Percentiles rank a stretch among this genome's conserved stretches.
These are phyloP conservation scores for Lasioglossum oenotherae DNA, from an alignment of 2,888 invertebrate species.

Conservation along the genomic window DNA sequence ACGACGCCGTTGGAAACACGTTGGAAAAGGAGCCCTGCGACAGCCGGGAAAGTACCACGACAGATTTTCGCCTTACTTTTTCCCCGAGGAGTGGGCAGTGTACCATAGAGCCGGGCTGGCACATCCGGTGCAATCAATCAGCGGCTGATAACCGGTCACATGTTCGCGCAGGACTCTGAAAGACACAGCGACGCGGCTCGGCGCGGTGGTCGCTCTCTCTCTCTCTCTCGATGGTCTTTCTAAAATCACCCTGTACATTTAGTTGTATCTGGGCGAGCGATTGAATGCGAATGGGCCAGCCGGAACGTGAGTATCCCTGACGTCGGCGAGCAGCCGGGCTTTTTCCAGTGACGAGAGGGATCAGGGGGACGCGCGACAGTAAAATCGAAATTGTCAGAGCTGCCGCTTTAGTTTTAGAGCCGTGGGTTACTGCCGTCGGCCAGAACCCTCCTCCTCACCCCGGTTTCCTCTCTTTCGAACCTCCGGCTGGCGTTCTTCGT, in stretches of 20 bases:
- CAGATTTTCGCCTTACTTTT: neutral
- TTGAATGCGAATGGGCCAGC: conserved; percentile 71
- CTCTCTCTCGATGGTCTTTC: conserved; percentile 26
- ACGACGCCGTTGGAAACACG: too few species aligned
- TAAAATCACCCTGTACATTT: conserved; percentile 57
- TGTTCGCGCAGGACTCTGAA: neutral
- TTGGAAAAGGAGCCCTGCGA: too few species aligned
- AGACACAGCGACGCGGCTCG: neutral
- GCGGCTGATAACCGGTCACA: neutral
- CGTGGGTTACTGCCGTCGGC: conserved; percentile 71
- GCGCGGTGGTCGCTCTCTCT: neutral
- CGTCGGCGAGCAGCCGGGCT: conserved; percentile 64
- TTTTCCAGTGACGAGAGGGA: conserved; percentile 75
- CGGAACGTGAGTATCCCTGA: conserved; percentile 67
- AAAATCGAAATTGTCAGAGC: conserved; percentile 82
- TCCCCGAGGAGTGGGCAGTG: neutral
- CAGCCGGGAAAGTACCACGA: neutral
- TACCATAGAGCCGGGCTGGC: neutral
- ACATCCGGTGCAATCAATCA: conserved; percentile 6
- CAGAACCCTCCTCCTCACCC: conserved; percentile 26
- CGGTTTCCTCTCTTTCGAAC: neutral
- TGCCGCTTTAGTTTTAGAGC: conserved; percentile 81
- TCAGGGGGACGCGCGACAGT: conserved; percentile 77
- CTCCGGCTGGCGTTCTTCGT: neutral
- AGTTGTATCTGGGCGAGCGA: conserved; percentile 58